Percentiles rank a stretch among this genome's conserved stretches.
phyloP scores from a whole-genome alignment of 2,113 vertebrate species.

The Nansenia antarctica region DNA sequence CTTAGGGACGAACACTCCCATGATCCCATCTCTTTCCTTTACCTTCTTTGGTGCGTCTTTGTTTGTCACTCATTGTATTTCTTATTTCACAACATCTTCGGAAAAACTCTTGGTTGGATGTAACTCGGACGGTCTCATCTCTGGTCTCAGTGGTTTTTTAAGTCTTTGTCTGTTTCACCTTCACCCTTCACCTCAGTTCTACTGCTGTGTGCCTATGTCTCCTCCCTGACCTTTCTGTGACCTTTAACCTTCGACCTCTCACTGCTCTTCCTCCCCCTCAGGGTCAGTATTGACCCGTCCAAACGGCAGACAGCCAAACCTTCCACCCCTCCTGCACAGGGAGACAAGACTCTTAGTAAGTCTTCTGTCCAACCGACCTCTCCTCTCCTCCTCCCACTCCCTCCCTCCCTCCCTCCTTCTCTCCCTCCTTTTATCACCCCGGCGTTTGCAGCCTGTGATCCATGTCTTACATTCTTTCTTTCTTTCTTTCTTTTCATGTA shows the following conservation, averaged over 20 bases:
- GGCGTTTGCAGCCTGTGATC: constrained; percentile 22
- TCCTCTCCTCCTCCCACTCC: constrained; percentile 41
- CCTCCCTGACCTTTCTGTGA: constrained; percentile 60
- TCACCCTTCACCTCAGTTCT: constrained; percentile 12
- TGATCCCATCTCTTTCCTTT: too few species aligned
- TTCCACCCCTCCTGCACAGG: constrained; percentile 69
- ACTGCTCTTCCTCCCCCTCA: constrained; percentile 72
- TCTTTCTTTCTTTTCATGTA: constrained; percentile 41
- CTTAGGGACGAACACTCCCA: too few species aligned
- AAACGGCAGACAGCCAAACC: constrained; percentile 80
- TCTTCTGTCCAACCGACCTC: constrained; percentile 71
- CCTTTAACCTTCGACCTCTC: constrained; percentile 62
- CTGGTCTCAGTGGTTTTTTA: background rate
- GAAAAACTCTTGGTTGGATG: too few species aligned
- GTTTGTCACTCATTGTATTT: too few species aligned
- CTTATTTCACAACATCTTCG: too few species aligned
- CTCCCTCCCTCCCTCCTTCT: too few species aligned
- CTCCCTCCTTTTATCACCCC: constrained; percentile 23
- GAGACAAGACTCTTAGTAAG: constrained; percentile 83
- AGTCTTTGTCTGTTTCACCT: constrained; percentile 10
- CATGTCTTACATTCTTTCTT: constrained; percentile 34
- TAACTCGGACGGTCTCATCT: too few species aligned
- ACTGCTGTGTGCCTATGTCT: constrained; percentile 51
- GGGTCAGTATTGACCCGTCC: constrained; percentile 83
- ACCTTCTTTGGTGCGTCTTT: too few species aligned